A percentile compares a stretch with the other conserved stretches of the same genome.
These are phyloP conservation scores for Rhagonycha fulva DNA, from an alignment of 2,888 invertebrate genomes.

Conservation along the genomic window DNA sequence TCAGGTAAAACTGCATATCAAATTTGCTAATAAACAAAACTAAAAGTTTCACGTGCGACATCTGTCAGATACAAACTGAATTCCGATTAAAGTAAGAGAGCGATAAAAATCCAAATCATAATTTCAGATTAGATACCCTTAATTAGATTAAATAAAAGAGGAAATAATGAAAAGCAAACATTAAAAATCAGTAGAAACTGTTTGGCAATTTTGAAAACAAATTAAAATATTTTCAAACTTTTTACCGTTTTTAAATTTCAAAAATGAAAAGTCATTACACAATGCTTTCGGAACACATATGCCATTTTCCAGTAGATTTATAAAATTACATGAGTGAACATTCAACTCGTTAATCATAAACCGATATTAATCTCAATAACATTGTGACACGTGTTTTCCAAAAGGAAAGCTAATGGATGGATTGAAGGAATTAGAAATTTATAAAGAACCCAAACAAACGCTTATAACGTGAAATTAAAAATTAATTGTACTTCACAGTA, in stretches of 20 bases:
- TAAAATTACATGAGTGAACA: background rate
- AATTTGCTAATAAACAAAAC: too few species aligned
- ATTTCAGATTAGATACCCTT: too few species aligned
- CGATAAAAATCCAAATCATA: too few species aligned
- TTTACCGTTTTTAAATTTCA: background rate
- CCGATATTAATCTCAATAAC: background rate
- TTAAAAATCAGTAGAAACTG: background rate
- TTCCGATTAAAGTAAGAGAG: too few species aligned
- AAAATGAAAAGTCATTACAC: background rate
- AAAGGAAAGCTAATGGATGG: background rate
- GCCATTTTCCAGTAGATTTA: background rate
- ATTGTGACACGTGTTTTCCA: background rate
- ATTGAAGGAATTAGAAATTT: background rate
- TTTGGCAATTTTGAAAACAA: background rate
- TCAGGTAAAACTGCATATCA: too few species aligned
- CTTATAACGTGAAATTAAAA: background rate
- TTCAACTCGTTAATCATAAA: background rate
- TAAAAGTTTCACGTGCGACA: too few species aligned
- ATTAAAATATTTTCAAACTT: background rate
- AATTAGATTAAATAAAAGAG: too few species aligned
- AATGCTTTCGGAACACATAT: background rate
- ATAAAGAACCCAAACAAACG: background rate
- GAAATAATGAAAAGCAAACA: background rate
- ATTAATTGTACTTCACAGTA: background rate
- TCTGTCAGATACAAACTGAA: too few species aligned